phyloP scores from a whole-genome alignment of 1,140 invertebrate species.

The Coptotermes formosanus region DNA sequence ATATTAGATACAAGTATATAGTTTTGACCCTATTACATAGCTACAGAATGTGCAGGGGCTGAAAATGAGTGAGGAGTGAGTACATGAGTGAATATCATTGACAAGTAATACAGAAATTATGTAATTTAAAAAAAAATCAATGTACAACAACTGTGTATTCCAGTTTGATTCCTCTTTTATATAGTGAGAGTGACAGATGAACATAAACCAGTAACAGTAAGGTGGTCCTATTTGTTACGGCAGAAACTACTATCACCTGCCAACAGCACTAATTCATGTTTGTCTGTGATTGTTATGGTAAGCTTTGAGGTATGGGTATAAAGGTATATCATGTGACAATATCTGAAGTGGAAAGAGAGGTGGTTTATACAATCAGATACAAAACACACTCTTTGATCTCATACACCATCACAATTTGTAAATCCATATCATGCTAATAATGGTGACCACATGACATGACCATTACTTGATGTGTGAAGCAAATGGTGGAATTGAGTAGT shows the following conservation, averaged over 20 bases:
- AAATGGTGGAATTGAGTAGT: not conserved
- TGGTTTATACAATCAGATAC: too few species aligned
- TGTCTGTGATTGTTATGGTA: not conserved
- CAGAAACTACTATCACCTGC: not conserved
- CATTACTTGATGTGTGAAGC: not conserved
- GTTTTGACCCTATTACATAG: not conserved
- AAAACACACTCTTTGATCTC: too few species aligned
- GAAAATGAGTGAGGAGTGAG: not conserved
- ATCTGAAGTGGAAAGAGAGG: too few species aligned
- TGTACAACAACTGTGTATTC: not conserved
- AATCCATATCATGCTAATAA: not conserved
- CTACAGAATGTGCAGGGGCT: not conserved
- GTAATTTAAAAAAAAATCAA: not conserved
- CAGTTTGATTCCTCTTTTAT: not conserved
- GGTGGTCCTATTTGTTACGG: not conserved
- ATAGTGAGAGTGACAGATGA: not conserved
- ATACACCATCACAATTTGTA: too few species aligned
- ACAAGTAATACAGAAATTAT: constrained; percentile 17
- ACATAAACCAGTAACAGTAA: not conserved
- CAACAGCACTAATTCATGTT: not conserved
- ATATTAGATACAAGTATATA: not conserved
- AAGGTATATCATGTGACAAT: too few species aligned
- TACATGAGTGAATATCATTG: not conserved
- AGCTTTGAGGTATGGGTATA: not conserved
- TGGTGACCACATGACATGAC: not conserved